Base-by-base conservation (phyloP, 2,113 vertebrate species). In the Trogon melanurus region DNA sequence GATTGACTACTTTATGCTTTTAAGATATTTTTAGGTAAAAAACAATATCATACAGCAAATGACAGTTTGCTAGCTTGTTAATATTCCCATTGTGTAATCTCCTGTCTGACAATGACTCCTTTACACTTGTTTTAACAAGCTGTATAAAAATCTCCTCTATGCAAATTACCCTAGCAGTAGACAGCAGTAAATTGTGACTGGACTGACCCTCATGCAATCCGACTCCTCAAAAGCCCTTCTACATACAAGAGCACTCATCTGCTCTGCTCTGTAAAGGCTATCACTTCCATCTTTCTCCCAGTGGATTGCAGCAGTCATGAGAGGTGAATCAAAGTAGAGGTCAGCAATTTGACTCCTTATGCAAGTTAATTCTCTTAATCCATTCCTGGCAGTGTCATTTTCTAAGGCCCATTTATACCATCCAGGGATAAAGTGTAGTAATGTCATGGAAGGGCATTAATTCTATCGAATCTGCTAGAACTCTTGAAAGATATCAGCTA, bases 361-460 rank as follows among this genome's bases (percentile, higher is more conserved):
- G 76, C 57, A 93, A 95, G 80, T 69, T 93, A 95, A 95, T 91
- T 67, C 60, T 83, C 75, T 76, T 86, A 90, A 95, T 94, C 93
- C 57, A 61, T 82, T 88, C 48, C 57, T 75, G 79, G 69, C 60
- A 88, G 88, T 70, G 65, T 81, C 11, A 57, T 91, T 96, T 95
- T 56, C 69, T 89, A 74, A 92, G 61, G 80, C 60, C 25, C 16
- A 16, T 95, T 95, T 93, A 86, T 74, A 67, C 45, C 34, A 95
- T 34, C 30, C 53, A 92, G 83, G 57, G 48, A 89, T 78, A 91
- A 97, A 92, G 3, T 60, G 44, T 41, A 80, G 32, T n/a, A 75
- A 89, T 53, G 69, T 72, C 61, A 92, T 4, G 15, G n/a, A 89
- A 91, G 56, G n/a, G 50, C 47, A 84, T 79, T 67, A 84, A 91